Evolutionary conservation across 2,888 invertebrate species (phyloP).

Genomic region (Sarcophaga rosellei): DNA sequence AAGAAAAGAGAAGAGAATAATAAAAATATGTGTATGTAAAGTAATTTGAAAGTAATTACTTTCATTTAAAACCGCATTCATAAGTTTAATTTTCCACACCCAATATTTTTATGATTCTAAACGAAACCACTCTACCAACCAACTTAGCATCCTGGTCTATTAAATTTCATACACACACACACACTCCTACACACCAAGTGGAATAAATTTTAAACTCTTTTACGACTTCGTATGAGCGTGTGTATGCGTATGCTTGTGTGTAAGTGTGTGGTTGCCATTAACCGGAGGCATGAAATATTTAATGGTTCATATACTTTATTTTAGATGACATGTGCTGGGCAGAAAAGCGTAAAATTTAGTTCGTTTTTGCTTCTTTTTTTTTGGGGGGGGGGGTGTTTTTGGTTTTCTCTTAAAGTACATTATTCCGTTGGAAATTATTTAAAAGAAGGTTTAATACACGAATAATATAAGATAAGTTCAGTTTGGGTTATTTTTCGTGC

Average conservation of each 20-base stretch:
- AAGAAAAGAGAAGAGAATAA: too few relatives aligned
- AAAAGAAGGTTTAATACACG: not conserved
- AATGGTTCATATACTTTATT: conserved; percentile 51
- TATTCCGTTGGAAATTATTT: conserved; percentile 1
- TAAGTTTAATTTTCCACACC: conserved; percentile 46
- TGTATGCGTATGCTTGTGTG: not conserved
- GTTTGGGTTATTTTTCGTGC: too few relatives aligned
- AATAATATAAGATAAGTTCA: not conserved
- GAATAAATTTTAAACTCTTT: too few relatives aligned
- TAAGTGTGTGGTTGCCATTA: conserved; percentile 20
- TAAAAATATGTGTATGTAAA: not conserved
- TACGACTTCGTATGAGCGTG: not conserved
- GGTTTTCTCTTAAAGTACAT: conserved; percentile 1
- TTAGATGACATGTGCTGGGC: conserved; percentile 52
- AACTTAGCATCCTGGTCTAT: not conserved
- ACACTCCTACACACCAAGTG: too few relatives aligned
- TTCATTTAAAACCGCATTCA: conserved; percentile 51
- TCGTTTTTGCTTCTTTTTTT: not conserved
- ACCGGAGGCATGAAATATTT: conserved; percentile 56
- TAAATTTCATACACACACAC: not conserved
- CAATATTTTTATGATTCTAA: conserved; percentile 34
- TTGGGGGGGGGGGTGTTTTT: not conserved
- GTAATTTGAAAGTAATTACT: conserved; percentile 42
- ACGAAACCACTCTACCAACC: not conserved
- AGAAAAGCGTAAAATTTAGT: conserved; percentile 34